Evolutionary conservation across 2,888 invertebrate genomes (phyloP).

Genomic region (Bruchidius siliquastri): DNA sequence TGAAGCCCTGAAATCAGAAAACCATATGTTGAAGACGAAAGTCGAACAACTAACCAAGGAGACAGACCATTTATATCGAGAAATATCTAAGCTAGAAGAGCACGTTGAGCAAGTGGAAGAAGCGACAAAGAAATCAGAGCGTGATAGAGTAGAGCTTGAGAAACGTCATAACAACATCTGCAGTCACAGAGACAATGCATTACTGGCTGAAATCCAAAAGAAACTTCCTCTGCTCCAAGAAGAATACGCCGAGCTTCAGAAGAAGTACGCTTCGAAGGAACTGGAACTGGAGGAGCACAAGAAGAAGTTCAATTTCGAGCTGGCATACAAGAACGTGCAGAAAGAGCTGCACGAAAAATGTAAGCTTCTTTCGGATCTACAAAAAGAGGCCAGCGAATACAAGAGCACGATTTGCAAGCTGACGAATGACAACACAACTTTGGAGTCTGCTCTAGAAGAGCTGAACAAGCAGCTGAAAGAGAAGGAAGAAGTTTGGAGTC

Average conservation of each 20-base stretch:
- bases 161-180: not conserved
- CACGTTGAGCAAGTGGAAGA: not conserved
- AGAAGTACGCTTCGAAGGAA: conserved; percentile 7
- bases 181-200: not conserved
- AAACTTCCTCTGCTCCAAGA: conserved; percentile 9
- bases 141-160: not conserved
- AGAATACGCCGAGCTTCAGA: conserved; percentile 9
- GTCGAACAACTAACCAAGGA: not conserved
- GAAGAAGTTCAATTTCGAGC: conserved; percentile 16
- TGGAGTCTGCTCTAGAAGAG: conserved; percentile 9
- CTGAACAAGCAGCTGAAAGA: conserved; percentile 7
- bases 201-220: conserved; percentile 4
- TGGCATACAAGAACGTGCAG: conserved; percentile 15
- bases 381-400: conserved; percentile 3
- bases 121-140: not conserved
- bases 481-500: conserved; percentile 7
- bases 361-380: conserved; percentile 6
- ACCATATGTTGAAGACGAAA: conserved; percentile 3
- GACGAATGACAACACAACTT: conserved; percentile 7
- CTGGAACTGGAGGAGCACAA: conserved; percentile 7
- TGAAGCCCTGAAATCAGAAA: conserved; percentile 4
- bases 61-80: not conserved
- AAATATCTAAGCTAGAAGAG: not conserved
- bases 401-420: conserved; percentile 7
- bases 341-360: conserved; percentile 13